Conservation (phyloP, 2,797 vertebrate genomes). For the Ctenosaura bakeri region DNA sequence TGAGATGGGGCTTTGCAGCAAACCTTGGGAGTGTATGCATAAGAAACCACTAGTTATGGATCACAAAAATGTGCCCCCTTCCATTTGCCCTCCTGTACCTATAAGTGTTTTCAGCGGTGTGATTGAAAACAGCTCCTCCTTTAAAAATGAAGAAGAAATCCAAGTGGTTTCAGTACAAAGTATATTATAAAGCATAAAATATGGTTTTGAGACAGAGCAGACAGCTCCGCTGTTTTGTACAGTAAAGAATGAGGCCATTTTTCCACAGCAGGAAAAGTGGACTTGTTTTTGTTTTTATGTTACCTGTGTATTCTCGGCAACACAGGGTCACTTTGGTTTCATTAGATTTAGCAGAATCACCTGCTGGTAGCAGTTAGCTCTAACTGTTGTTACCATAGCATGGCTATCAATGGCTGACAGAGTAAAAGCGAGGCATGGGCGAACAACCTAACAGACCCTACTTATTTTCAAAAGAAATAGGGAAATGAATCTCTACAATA, state of each 20-base stretch:
- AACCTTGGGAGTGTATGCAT: not conserved
- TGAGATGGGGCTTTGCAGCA: not conserved
- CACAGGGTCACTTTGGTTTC: slow-evolving; percentile 54
- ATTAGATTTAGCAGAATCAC: slow-evolving; percentile 66
- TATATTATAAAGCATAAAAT: not conserved
- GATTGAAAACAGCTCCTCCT: not conserved
- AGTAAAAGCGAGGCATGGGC: slow-evolving; percentile 24
- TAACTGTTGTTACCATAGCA: slow-evolving; percentile 55
- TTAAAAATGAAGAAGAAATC: not conserved
- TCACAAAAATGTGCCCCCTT: not conserved
- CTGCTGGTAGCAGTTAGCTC: slow-evolving; percentile 68
- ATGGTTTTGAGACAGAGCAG: slow-evolving; percentile 9
- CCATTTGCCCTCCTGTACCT: not conserved
- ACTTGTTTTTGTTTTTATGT: slow-evolving; percentile 65
- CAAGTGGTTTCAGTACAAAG: slow-evolving; percentile 43
- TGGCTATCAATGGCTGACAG: slow-evolving; percentile 55
- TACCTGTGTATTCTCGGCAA: slow-evolving; percentile 50
- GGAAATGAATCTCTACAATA: slow-evolving; percentile 70
- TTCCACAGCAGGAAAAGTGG: slow-evolving; percentile 42
- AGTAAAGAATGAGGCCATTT: slow-evolving; percentile 25
- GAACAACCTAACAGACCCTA: slow-evolving; percentile 41
- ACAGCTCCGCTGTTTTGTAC: slow-evolving; percentile 19
- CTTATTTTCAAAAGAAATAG: slow-evolving; percentile 77
- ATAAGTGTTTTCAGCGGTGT: not conserved
- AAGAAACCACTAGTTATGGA: not conserved